A percentile compares a stretch with the other conserved stretches of the same genome.
phyloP scores from a whole-genome alignment of 2,888 invertebrate genomes.

The Drosophila paranaensis region DNA sequence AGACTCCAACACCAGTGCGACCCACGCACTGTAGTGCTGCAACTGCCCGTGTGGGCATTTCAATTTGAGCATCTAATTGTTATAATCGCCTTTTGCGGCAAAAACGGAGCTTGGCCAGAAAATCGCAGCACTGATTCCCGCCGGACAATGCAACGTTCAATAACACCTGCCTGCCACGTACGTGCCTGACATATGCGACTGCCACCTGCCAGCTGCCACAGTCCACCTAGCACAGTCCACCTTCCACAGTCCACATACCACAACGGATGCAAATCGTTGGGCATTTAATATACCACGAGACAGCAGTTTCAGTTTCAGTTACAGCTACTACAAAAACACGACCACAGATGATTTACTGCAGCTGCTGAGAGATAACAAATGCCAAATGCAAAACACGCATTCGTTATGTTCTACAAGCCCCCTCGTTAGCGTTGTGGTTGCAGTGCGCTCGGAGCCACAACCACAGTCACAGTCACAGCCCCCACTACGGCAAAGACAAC shows the following conservation, averaged over 20 bases:
- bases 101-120: background rate
- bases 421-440: slow-evolving; percentile 29
- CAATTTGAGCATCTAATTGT: slow-evolving; percentile 49
- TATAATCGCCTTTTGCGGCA: slow-evolving; percentile 58
- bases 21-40: background rate
- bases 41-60: slow-evolving; percentile 19
- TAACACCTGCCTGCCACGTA: slow-evolving; percentile 37
- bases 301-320: slow-evolving; percentile 21
- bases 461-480: slow-evolving; percentile 10
- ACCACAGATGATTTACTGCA: slow-evolving; percentile 52
- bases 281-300: slow-evolving; percentile 57
- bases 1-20: slow-evolving; percentile 10
- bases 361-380: slow-evolving; percentile 52
- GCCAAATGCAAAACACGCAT: slow-evolving; percentile 58
- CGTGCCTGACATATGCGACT: slow-evolving; percentile 3
- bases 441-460: slow-evolving; percentile 2
- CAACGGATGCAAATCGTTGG: slow-evolving; percentile 49
- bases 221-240: slow-evolving; percentile 17
- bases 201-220: background rate
- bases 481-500: slow-evolving; percentile 20
- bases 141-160: slow-evolving; percentile 3
- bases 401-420: slow-evolving; percentile 56
- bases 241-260: slow-evolving; percentile 22
- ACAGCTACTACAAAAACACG: slow-evolving; percentile 7
- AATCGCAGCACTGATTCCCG: background rate